Conservation (phyloP, 1,140 invertebrate species). For the Dreissena polymorpha region DNA sequence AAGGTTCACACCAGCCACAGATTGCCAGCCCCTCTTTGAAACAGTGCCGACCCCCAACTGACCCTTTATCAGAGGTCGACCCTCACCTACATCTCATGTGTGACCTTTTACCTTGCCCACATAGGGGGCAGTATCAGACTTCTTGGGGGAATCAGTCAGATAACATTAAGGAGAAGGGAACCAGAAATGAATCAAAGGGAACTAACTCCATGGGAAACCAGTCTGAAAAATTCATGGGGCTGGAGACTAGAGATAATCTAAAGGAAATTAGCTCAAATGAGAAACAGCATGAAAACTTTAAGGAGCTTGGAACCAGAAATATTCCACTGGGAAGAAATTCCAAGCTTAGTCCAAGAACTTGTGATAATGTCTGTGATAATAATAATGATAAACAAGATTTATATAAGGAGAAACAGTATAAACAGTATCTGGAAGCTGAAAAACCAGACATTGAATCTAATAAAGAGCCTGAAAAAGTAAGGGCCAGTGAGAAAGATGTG, state of each 20-base stretch:
- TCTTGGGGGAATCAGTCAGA: not conserved
- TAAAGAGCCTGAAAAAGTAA: conserved; percentile 3
- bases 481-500: not conserved
- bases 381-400: not conserved
- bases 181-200: not conserved
- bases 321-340: conserved; percentile 1
- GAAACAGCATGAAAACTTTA: not conserved
- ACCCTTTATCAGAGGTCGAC: conserved; percentile 52
- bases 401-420: conserved; percentile 51
- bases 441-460: conserved; percentile 60
- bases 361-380: not conserved
- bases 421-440: conserved; percentile 65
- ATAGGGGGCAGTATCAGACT: conserved; percentile 41
- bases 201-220: not conserved
- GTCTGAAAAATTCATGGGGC: not conserved
- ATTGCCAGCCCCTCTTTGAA: conserved; percentile 63
- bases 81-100: conserved; percentile 71
- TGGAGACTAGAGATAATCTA: not conserved
- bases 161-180: not conserved
- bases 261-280: not conserved
- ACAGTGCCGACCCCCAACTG: conserved; percentile 15
- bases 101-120: conserved; percentile 67
- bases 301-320: not conserved
- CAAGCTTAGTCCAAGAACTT: not conserved
- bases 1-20: conserved; percentile 6